Percentiles rank a stretch among this genome's conserved stretches.
phyloP scores from a whole-genome alignment of 2,797 vertebrate genomes.

The Rhinophrynus dorsalis region DNA sequence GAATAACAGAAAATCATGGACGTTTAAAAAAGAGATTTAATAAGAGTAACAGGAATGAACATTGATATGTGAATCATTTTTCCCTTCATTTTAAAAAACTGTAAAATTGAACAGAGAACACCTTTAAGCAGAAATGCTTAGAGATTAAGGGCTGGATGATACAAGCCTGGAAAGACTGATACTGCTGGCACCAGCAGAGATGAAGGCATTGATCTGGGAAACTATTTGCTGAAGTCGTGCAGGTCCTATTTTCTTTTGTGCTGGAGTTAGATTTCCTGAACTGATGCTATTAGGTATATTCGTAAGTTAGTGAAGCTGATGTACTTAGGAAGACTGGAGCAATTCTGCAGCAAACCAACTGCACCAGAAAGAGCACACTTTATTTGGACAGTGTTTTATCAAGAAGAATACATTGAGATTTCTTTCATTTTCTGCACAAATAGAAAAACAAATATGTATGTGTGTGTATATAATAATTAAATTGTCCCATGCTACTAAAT shows the following conservation, averaged over 20 bases:
- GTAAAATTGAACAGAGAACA: constrained; percentile 39
- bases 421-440: too few species aligned
- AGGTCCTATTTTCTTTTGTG: constrained; percentile 28
- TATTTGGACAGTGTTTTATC: too few species aligned
- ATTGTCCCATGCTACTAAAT: too few species aligned
- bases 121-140: constrained; percentile 42
- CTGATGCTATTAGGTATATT: constrained; percentile 16
- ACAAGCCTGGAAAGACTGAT: constrained; percentile 35
- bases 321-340: too few species aligned
- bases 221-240: constrained; percentile 32
- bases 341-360: too few species aligned
- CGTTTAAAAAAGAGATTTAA: constrained; percentile 10
- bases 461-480: too few species aligned
- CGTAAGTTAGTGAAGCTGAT: background rate
- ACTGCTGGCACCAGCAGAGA: constrained; percentile 26
- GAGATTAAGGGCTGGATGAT: constrained; percentile 44
- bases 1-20: background rate
- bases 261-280: constrained; percentile 3
- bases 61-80: constrained; percentile 19
- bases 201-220: constrained; percentile 35
- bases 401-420: too few species aligned
- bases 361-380: too few species aligned
- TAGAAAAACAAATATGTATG: too few species aligned
- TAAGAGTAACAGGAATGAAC: constrained; percentile 7
- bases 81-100: constrained; percentile 28